A percentile compares a stretch with the other conserved stretches of the same genome.
These are phyloP conservation scores for Pipa parva DNA, from an alignment of 2,113 vertebrate genomes.

Conservation along the genomic window DNA sequence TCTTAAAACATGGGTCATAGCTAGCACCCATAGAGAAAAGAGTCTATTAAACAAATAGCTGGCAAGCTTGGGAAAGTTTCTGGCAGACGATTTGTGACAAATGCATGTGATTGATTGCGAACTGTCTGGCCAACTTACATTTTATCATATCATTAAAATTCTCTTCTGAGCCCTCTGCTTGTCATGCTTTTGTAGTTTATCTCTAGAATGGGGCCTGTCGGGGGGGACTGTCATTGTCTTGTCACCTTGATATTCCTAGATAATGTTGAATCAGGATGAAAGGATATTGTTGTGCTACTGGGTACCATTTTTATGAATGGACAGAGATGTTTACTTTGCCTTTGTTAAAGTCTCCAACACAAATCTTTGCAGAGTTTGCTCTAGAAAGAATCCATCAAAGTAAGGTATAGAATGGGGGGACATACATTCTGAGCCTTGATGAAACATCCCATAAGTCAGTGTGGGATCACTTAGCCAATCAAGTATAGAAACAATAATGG, in stretches of 20 bases:
- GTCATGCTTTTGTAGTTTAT: conserved; percentile 8
- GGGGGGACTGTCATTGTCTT: not conserved
- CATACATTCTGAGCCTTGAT: too few species aligned
- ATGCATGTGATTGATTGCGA: not conserved
- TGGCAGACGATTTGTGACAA: not conserved
- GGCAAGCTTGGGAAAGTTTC: not conserved
- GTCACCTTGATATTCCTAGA: conserved; percentile 20
- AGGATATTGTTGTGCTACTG: not conserved
- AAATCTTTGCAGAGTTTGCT: not conserved
- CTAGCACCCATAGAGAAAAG: not conserved
- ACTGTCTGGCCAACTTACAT: not conserved
- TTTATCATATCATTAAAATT: conserved; percentile 31
- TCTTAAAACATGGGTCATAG: not conserved
- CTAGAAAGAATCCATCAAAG: too few species aligned
- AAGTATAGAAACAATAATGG: too few species aligned
- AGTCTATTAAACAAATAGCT: not conserved
- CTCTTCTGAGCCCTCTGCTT: not conserved
- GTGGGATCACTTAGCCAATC: too few species aligned
- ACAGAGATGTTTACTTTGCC: too few species aligned
- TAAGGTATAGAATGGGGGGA: too few species aligned
- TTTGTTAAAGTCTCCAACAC: not conserved
- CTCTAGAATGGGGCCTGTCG: not conserved
- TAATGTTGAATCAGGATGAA: not conserved
- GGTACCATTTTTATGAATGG: too few species aligned
- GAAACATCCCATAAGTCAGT: too few species aligned